A percentile compares a stretch with the other conserved stretches of the same genome.
These are phyloP conservation scores for Augochlorella aurata DNA, from an alignment of 2,888 invertebrate genomes.

Conservation along the genomic window DNA sequence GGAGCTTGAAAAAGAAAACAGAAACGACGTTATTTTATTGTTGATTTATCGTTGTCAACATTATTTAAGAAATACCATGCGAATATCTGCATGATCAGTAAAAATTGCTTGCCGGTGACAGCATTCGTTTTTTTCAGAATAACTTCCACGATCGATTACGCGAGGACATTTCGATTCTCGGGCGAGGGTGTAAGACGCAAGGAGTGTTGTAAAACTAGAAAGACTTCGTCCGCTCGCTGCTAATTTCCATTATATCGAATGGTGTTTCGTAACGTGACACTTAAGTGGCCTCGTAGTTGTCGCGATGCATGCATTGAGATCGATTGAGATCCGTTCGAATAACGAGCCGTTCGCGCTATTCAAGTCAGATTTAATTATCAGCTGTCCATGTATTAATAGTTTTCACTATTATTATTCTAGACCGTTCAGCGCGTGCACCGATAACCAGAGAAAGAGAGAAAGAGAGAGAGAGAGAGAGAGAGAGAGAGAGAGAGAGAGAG, in stretches of 20 bases:
- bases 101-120: too few relatives aligned
- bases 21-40: too few relatives aligned
- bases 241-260: constrained; percentile 7
- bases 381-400: background rate
- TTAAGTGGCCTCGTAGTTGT: constrained; percentile 1
- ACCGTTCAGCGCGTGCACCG: background rate
- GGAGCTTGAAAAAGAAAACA: too few relatives aligned
- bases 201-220: background rate
- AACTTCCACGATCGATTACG: background rate
- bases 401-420: background rate
- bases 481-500: too few relatives aligned
- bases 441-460: too few relatives aligned
- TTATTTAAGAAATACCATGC: too few relatives aligned
- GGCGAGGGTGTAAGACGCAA: background rate
- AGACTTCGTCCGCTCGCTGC: background rate
- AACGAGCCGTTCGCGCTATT: background rate
- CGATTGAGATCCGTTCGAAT: background rate
- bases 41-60: too few relatives aligned
- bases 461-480: too few relatives aligned
- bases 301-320: background rate
- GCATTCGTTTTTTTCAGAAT: background rate
- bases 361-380: constrained; percentile 11
- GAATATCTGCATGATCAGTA: too few relatives aligned
- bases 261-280: constrained; percentile 12
- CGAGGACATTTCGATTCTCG: background rate